Percentiles rank a stretch among this genome's conserved stretches.
These are phyloP conservation scores for Pseudorasbora parva DNA, from an alignment of 2,113 vertebrate genomes.

Conservation along the genomic window DNA sequence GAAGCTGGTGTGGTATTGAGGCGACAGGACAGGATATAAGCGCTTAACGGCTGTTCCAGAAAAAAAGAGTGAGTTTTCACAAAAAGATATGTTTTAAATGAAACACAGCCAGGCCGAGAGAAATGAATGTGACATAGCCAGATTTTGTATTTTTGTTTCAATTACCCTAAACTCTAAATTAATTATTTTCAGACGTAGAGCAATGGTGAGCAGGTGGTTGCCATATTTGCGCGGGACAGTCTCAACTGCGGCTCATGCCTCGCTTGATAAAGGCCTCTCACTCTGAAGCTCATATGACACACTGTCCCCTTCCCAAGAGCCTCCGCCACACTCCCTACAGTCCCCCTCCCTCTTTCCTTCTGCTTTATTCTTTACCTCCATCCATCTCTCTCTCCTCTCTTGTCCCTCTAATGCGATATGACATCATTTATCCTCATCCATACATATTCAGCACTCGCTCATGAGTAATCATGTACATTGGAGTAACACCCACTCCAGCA, in stretches of 20 bases:
- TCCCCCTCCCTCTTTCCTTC: not conserved
- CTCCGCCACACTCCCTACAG: conserved; percentile 47
- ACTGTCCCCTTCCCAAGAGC: conserved; percentile 63
- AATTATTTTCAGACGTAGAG: conserved; percentile 68
- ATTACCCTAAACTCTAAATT: conserved; percentile 78
- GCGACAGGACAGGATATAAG: conserved; percentile 59
- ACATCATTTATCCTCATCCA: conserved; percentile 55
- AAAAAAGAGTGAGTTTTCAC: conserved; percentile 27
- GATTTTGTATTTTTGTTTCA: conserved; percentile 78
- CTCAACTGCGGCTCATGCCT: conserved; percentile 76
- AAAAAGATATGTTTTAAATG: conserved; percentile 72
- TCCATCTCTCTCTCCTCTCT: conserved; percentile 38
- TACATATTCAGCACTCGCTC: conserved; percentile 57
- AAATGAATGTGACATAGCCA: conserved; percentile 76
- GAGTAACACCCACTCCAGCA: conserved; percentile 54
- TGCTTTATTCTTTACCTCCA: conserved; percentile 50
- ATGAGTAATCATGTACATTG: conserved; percentile 47
- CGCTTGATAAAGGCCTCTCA: conserved; percentile 76
- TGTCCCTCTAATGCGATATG: conserved; percentile 46
- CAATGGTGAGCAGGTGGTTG: conserved; percentile 76
- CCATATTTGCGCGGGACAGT: conserved; percentile 79
- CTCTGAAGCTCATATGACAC: conserved; percentile 78
- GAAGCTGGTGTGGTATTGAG: conserved; percentile 67
- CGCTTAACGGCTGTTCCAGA: conserved; percentile 59
- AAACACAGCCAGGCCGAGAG: conserved; percentile 67